Evolutionary conservation across 2,113 vertebrate genomes (phyloP), one percentile per base, ranked within the genome.

Genomic region (Ceratotherium simum): DNA sequence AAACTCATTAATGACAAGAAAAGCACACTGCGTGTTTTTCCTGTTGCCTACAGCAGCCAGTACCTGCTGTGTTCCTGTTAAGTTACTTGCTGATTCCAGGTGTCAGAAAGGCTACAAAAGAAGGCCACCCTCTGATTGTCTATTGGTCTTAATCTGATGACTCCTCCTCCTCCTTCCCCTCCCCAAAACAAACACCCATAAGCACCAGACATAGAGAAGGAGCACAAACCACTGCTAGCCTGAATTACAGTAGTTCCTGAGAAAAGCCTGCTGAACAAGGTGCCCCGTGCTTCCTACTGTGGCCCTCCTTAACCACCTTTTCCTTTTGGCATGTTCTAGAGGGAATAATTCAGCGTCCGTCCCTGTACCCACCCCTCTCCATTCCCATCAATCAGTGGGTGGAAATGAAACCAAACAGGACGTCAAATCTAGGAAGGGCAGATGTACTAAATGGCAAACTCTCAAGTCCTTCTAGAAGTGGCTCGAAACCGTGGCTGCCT

Each of bases 211-310:
- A 1, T 0, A 69, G 54, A 56, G 29, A n/a, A 88, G 76, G 10
- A 72, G 7, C 69, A 46, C 46, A 80, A 69, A 29, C 36, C 6
- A 46, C 29, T 8, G 36, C 8, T 10, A 21, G 31, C 67, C 42
- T 0, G 27, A 65, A 76, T 48, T 20, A 62, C 8, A 62, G 56
- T 5, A 56, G 48, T 31, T 60, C n/a, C 18, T 0, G 18, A 72
- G n/a, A 10, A 81, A 42, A 67, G n/a, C 20, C 4, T 2, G 36
- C 58, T 48, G 48, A 27, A 3, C n/a, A 17, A n/a, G 46, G 10
- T 18, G 21, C 54, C 8, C 58, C 0, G 20, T 29, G 54, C 48
- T 5, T 87, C 62, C 46, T n/a, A 8, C 2, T 0, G 8, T 1
- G 46, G 33, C 46, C 23, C 17, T 56, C 17, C 31, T 67, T 51